These are phyloP conservation scores for Kryptolebias marmoratus DNA, from an alignment of 2,113 vertebrate species.

Conservation along the genomic window DNA sequence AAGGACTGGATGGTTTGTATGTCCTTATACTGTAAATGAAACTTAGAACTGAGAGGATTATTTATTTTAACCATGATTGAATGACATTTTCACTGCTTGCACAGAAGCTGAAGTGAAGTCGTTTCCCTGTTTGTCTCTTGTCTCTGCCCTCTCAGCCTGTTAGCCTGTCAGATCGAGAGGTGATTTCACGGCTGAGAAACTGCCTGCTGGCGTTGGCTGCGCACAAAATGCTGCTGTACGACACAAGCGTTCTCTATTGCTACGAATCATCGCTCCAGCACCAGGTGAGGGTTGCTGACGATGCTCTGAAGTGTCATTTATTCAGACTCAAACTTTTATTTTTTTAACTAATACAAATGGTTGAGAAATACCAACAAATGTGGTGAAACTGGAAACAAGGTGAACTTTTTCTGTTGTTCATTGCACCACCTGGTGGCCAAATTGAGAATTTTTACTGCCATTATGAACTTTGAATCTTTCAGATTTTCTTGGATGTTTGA, in stretches of 20 bases:
- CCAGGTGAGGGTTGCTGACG: constrained; percentile 79
- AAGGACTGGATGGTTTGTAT: too few relatives aligned
- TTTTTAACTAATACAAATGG: neutral
- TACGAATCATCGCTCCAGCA: constrained; percentile 92
- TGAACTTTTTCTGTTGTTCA: neutral
- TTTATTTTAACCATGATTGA: neutral
- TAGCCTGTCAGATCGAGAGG: constrained; percentile 88
- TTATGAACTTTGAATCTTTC: constrained; percentile 7
- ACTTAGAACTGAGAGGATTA: neutral
- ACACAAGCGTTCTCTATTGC: constrained; percentile 96
- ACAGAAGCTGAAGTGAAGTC: neutral
- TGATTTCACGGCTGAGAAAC: constrained; percentile 95
- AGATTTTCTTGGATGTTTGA: neutral
- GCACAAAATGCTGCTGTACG: constrained; percentile 90
- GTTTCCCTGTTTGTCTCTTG: constrained; percentile 5
- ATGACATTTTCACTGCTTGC: neutral
- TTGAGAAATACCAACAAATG: neutral
- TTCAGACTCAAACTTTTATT: neutral
- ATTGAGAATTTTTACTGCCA: constrained; percentile 3
- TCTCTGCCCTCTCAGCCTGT: constrained; percentile 80
- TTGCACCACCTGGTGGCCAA: constrained; percentile 49
- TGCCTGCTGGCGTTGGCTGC: constrained; percentile 88
- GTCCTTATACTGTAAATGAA: neutral
- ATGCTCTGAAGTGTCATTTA: neutral
- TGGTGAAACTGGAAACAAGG: neutral